Conservation (phyloP, 1,140 invertebrate species). For the Laupala kohalensis region DNA sequence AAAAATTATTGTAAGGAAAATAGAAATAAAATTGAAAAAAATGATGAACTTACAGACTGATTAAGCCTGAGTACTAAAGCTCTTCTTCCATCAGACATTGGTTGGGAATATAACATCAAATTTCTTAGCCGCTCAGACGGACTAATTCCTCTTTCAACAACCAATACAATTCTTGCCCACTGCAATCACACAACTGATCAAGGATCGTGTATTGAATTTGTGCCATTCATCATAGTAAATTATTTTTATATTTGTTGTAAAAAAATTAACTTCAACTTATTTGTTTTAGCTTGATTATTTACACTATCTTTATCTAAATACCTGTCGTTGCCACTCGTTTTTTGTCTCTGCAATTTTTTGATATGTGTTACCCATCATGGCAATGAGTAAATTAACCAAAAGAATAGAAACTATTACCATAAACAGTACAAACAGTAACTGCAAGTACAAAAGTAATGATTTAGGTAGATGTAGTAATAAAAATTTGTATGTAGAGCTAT, state of each 20-base stretch:
- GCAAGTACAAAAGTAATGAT: constrained; percentile 25
- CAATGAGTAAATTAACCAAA: constrained; percentile 96
- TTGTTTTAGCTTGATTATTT: no score
- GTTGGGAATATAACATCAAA: constrained; percentile 84
- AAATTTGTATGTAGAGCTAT: no score
- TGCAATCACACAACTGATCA: constrained; percentile 28
- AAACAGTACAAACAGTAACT: constrained; percentile 87
- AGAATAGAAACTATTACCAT: constrained; percentile 93
- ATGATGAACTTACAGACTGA: constrained; percentile 46
- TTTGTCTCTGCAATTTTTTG: constrained; percentile 93
- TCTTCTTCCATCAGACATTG: constrained; percentile 80
- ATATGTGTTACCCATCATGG: constrained; percentile 99
- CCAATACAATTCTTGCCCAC: constrained; percentile 95
- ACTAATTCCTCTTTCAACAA: constrained; percentile 88
- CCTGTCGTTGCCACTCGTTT: constrained; percentile 97
- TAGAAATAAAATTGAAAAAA: background rate
- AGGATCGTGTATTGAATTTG: background rate
- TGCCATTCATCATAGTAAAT: no score
- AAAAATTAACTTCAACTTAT: no score
- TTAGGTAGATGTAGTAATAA: no score
- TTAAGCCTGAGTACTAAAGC: constrained; percentile 75
- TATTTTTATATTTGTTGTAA: background rate
- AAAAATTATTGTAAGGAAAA: background rate
- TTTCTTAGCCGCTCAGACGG: constrained; percentile 72
- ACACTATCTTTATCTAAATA: no score